Evolutionary conservation across 2,888 invertebrate genomes (phyloP).

Genomic region (Netelia fuscicornis): DNA sequence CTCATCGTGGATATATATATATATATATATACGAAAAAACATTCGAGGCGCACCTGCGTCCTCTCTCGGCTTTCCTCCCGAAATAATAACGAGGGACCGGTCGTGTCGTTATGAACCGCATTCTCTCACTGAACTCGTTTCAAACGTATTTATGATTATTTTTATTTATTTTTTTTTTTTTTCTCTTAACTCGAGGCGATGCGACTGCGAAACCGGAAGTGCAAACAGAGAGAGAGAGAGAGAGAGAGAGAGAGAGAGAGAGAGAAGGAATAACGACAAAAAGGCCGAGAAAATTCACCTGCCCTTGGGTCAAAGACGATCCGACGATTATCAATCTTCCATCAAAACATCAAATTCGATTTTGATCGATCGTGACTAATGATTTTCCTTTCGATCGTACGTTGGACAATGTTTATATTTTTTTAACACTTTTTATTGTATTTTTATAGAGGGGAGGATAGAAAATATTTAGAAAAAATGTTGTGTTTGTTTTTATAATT

Average conservation of each 20-base stretch:
- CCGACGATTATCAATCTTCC: slow-evolving; percentile 11
- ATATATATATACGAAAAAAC: slow-evolving; percentile 17
- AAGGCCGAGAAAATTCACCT: slow-evolving; percentile 29
- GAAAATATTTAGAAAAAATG: neutral
- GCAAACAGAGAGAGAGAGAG: neutral
- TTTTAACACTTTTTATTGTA: neutral
- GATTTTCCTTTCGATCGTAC: neutral
- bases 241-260: neutral
- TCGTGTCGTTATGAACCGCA: slow-evolving; percentile 54
- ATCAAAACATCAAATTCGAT: neutral
- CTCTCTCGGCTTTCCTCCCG: neutral
- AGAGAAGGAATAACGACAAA: neutral
- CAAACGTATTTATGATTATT: slow-evolving; percentile 40
- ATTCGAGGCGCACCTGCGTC: slow-evolving; percentile 43
- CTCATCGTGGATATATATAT: neutral
- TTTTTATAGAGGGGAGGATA: too few relatives aligned
- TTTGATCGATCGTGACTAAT: neutral
- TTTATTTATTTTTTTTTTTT: neutral
- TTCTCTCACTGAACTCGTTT: slow-evolving; percentile 45
- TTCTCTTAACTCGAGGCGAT: neutral
- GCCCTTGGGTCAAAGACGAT: neutral
- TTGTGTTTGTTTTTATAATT: neutral
- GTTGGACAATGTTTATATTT: neutral
- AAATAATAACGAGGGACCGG: slow-evolving; percentile 52
- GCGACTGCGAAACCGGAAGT: slow-evolving; percentile 1